A percentile compares a stretch with the other conserved stretches of the same genome.
These are phyloP conservation scores for Brachystomella parvula DNA, from an alignment of 1,140 invertebrate genomes.

Conservation along the genomic window DNA sequence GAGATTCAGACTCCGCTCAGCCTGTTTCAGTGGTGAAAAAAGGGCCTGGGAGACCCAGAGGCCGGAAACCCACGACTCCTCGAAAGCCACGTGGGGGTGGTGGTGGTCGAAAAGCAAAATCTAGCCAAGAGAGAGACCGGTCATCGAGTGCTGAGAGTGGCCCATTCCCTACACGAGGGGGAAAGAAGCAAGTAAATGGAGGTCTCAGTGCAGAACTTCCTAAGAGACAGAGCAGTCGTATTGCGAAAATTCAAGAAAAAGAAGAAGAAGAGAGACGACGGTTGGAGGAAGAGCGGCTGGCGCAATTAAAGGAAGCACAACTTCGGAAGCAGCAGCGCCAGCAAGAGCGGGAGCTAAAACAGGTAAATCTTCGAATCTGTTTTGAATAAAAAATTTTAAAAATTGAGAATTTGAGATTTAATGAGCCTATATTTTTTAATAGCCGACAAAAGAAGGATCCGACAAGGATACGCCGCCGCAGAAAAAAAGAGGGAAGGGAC, in stretches of 20 bases:
- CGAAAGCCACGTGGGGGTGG: neutral
- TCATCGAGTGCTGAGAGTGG: neutral
- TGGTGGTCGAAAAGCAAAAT: neutral
- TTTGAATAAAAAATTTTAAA: neutral
- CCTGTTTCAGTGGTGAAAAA: conserved; percentile 17
- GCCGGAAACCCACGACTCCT: conserved; percentile 23
- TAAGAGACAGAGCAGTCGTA: conserved; percentile 65
- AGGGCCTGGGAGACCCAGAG: conserved; percentile 41
- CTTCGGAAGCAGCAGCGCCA: conserved; percentile 53
- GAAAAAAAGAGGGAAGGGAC: conserved; percentile 1
- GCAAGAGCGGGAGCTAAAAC: conserved; percentile 50
- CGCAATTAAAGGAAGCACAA: conserved; percentile 52
- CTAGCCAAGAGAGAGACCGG: neutral
- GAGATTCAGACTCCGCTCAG: conserved; percentile 25
- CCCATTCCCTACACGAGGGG: neutral
- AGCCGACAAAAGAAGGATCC: neutral
- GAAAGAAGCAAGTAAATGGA: conserved; percentile 46
- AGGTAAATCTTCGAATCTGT: conserved; percentile 33
- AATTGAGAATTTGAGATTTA: conserved; percentile 5
- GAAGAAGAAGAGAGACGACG: conserved; percentile 61
- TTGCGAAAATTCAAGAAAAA: conserved; percentile 75
- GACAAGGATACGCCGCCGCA: neutral
- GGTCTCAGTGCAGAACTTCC: conserved; percentile 42
- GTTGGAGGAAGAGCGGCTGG: conserved; percentile 48
- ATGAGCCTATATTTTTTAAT: neutral